Evolutionary conservation across 2,797 vertebrate genomes (phyloP).

Genomic region (Vipera latastei): DNA sequence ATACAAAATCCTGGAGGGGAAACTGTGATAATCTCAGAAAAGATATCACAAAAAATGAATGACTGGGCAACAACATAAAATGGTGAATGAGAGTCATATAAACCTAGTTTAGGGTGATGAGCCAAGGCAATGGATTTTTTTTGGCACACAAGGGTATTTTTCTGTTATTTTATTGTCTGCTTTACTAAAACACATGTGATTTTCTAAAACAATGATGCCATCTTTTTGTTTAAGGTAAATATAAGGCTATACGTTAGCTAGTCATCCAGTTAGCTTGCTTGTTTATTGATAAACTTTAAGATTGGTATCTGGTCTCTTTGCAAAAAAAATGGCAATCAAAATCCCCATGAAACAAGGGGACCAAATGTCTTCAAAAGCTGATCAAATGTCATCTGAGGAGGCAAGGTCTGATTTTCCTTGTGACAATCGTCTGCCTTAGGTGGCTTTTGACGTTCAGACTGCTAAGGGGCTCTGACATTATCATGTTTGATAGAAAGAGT

Average conservation of each 20-base stretch:
- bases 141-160: background rate
- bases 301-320: background rate
- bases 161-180: background rate
- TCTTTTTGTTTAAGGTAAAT: background rate
- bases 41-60: background rate
- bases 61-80: background rate
- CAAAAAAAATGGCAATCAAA: background rate
- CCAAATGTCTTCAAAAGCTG: background rate
- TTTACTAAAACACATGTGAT: background rate
- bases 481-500: background rate
- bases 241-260: background rate
- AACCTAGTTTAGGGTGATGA: background rate
- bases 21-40: background rate
- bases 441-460: background rate
- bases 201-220: background rate
- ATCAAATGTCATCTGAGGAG: background rate
- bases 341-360: background rate
- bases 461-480: background rate
- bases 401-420: background rate
- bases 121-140: background rate
- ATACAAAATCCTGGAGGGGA: background rate
- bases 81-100: background rate
- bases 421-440: background rate
- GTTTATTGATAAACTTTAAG: background rate
- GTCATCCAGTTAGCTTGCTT: background rate